Evolutionary conservation across 2,113 vertebrate genomes (phyloP).

Genomic region (Cricetomys ansorgei): DNA sequence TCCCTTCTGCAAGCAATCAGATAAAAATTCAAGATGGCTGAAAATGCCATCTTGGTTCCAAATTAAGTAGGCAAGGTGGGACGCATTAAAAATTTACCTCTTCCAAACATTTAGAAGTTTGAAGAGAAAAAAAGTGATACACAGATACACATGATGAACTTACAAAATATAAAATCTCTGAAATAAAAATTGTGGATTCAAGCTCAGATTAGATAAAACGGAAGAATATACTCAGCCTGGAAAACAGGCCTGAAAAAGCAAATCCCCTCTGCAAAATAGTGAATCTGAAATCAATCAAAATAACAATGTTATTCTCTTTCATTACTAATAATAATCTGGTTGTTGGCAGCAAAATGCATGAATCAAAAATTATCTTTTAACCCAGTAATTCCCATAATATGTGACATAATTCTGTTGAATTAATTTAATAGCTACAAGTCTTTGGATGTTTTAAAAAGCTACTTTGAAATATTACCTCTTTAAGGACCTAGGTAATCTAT

Average conservation of each 20-base stretch:
- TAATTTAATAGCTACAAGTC: neutral
- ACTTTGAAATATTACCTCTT: constrained; percentile 20
- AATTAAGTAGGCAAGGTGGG: neutral
- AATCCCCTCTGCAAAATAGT: neutral
- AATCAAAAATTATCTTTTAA: neutral
- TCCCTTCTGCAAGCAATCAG: neutral
- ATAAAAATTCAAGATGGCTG: neutral
- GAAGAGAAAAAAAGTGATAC: neutral
- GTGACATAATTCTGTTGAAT: neutral
- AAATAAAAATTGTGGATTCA: neutral
- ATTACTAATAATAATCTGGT: neutral
- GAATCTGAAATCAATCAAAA: neutral
- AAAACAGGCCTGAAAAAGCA: neutral
- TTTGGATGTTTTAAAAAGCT: neutral
- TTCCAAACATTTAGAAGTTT: neutral
- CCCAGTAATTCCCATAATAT: neutral
- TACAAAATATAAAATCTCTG: neutral
- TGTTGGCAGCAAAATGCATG: neutral
- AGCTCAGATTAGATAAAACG: neutral
- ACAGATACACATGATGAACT: neutral
- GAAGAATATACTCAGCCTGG: neutral
- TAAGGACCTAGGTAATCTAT: constrained; percentile 8
- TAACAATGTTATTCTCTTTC: neutral
- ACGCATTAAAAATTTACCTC: neutral
- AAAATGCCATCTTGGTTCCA: neutral